Evolutionary conservation across 30 jellyfish, hydroid and myxozoan species (phyloP).

Genomic region (Haliclystus octoradiatus): DNA sequence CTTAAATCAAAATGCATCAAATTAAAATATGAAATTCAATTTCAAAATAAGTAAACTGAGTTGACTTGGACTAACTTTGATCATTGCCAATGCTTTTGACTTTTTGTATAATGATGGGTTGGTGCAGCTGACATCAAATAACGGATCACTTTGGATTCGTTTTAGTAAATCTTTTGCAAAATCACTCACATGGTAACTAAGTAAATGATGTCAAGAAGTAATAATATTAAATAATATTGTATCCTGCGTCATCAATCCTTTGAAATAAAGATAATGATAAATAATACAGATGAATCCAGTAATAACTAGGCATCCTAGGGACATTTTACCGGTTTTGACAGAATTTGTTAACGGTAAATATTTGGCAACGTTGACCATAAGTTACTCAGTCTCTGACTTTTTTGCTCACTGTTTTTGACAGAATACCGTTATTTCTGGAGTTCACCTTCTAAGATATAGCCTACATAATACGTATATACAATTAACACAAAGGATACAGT

Average conservation of each 20-base stretch:
- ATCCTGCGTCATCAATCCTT: not conserved
- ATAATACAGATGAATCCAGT: not conserved
- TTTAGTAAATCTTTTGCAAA: conserved; percentile 57
- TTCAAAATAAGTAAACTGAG: too few relatives aligned
- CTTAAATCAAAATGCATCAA: conserved; percentile 12
- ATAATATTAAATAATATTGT: not conserved
- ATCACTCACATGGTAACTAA: conserved; percentile 74
- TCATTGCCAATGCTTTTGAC: conserved; percentile 26
- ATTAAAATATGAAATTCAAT: too few relatives aligned
- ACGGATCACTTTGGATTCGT: conserved; percentile 59
- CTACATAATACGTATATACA: too few relatives aligned
- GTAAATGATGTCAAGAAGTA: not conserved
- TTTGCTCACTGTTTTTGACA: too few relatives aligned
- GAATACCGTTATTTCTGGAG: too few relatives aligned
- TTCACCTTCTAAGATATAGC: too few relatives aligned
- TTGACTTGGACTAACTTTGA: conserved; percentile 37
- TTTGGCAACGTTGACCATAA: too few relatives aligned
- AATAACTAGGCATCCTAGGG: too few relatives aligned
- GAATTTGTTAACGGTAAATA: too few relatives aligned
- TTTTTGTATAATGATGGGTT: conserved; percentile 45
- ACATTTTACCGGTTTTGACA: too few relatives aligned
- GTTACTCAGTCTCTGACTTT: too few relatives aligned
- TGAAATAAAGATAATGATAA: not conserved
- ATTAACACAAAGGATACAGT: conserved; percentile 40
- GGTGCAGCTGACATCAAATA: conserved; percentile 52